Evolutionary conservation across 2,888 invertebrate genomes (phyloP), one percentile per base, ranked within the genome.

Genomic region (Axea sp.): DNA sequence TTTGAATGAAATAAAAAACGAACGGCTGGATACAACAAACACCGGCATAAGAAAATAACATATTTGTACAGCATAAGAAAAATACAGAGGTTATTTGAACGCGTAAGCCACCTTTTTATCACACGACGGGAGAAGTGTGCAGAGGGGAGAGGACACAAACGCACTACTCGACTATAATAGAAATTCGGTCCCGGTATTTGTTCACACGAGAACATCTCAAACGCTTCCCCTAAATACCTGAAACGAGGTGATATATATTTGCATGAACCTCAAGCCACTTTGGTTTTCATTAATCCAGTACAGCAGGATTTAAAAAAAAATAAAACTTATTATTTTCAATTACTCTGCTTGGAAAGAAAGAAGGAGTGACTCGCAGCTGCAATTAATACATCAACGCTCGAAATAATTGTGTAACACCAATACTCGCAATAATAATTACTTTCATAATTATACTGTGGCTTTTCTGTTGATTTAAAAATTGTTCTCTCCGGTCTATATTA

Each of bases 201-300:
- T 55, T 35, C 35, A 8, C 65, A 49, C 33, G 5, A 28, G 22
- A n/a, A n/a, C 2, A 22, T 4, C 31, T 41, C 30, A 19, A 31
- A 11, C 19, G 11, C 3, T 31, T 49, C 45, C 65, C 43, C 49
- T 14, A 39, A 41, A 31, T 41, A 15, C 47, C 14, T 11, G 49
- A 28, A 62, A 62, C 49, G 39, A 49, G 47, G 24, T 41, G 55
- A 47, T 39, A 39, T 57, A 67, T 51, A 35, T 68, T 67, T 68
- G 59, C 68, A 41, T 51, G 59, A 67, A 67, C 47, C 22, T 9
- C 19, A 26, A 51, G 68, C 68, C 59, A 59, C 68, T 68, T 68
- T 59, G 57, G 39, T 26, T 68, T 68, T 41, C 59, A 68, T 68
- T 68, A 68, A 51, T 43, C 49, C 39, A 11, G 14, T 31, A n/a